Conservation (phyloP, 2,888 invertebrate genomes). For the Cyrtodaria siliqua region DNA sequence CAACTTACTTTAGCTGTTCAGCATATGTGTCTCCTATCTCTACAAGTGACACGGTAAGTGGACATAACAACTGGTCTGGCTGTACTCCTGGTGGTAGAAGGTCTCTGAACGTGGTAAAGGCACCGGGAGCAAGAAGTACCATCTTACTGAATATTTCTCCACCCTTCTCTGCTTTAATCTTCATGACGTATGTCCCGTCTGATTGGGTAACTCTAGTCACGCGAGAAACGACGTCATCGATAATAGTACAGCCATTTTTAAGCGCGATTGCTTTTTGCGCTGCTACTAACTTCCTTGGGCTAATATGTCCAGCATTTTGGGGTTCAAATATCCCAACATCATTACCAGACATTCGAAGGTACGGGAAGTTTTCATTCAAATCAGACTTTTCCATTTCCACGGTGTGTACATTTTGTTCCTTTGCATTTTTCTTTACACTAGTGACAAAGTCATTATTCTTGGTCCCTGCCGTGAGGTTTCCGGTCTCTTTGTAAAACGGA, state of each 20-base stretch:
- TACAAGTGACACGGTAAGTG: conserved; percentile 49
- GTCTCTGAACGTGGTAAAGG: conserved; percentile 58
- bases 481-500: neutral
- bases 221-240: conserved; percentile 59
- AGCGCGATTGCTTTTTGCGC: conserved; percentile 59
- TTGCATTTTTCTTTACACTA: neutral
- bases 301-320: conserved; percentile 61
- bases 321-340: conserved; percentile 37
- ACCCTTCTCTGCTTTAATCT: conserved; percentile 53
- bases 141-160: conserved; percentile 28
- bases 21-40: conserved; percentile 40
- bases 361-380: neutral
- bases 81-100: conserved; percentile 37
- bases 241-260: conserved; percentile 59
- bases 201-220: conserved; percentile 29
- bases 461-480: neutral
- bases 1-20: conserved; percentile 45
- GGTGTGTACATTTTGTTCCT: neutral
- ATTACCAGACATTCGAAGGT: neutral
- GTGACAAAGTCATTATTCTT: neutral
- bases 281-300: conserved; percentile 60
- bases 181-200: conserved; percentile 42
- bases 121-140: conserved; percentile 67
- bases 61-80: conserved; percentile 32
- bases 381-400: neutral